Conservation (phyloP, 2,797 vertebrate genomes). For the Sebastes vulpes region DNA sequence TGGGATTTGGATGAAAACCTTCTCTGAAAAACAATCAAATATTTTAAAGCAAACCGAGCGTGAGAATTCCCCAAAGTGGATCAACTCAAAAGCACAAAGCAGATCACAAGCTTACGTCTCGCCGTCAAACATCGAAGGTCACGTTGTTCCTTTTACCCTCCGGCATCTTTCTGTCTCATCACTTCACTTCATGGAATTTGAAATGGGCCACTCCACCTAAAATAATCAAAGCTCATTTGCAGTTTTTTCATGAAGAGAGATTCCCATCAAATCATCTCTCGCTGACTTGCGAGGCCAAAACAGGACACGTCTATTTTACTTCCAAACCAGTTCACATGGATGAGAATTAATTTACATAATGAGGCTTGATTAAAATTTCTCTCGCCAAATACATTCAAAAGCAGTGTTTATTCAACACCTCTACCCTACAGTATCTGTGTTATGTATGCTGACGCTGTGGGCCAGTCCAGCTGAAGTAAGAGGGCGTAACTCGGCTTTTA, state of each 20-base stretch:
- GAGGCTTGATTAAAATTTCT: constrained; percentile 41
- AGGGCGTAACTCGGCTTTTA: not conserved
- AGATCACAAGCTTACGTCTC: constrained; percentile 16
- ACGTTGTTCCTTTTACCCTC: not conserved
- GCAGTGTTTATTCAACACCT: constrained; percentile 22
- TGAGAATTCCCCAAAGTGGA: constrained; percentile 9
- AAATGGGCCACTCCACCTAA: constrained; percentile 43
- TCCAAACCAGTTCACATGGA: constrained; percentile 32
- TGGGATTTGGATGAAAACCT: constrained; percentile 16
- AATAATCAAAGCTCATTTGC: constrained; percentile 37
- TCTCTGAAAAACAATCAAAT: constrained; percentile 22
- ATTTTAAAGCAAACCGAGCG: constrained; percentile 8
- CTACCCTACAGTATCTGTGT: not conserved
- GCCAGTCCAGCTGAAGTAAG: not conserved
- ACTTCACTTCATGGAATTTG: constrained; percentile 11
- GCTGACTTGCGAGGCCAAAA: constrained; percentile 2
- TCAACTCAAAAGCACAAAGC: constrained; percentile 21
- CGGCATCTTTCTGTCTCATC: constrained; percentile 7
- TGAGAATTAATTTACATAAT: constrained; percentile 38
- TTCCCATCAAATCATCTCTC: constrained; percentile 48
- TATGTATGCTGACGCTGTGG: not conserved
- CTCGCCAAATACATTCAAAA: constrained; percentile 13
- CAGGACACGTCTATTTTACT: constrained; percentile 30
- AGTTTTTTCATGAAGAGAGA: not conserved
- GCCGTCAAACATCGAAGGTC: constrained; percentile 8